Conservation (phyloP, 2,797 vertebrate species). For the Distichodus sexfasciatus region DNA sequence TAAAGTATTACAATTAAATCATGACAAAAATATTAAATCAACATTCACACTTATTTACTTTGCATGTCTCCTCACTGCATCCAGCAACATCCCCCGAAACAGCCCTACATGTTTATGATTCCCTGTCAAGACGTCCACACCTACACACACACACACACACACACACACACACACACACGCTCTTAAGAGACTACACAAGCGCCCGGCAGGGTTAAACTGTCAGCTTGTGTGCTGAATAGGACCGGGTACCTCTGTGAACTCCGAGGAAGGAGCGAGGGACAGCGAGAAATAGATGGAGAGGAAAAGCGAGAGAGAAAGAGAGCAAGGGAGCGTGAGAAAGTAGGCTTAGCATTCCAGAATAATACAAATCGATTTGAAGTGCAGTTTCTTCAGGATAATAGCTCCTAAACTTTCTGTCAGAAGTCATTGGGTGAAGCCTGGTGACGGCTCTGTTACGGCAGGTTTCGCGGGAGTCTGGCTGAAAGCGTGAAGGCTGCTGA, state of each 20-base stretch:
- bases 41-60: too few relatives aligned
- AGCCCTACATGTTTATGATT: too few relatives aligned
- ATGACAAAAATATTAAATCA: too few relatives aligned
- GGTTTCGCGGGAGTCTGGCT: constrained; percentile 4
- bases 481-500: not conserved
- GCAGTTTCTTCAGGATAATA: constrained; percentile 56
- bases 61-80: too few relatives aligned
- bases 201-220: constrained; percentile 30
- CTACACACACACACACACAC: not conserved
- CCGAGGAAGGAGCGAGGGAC: constrained; percentile 8
- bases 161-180: not conserved
- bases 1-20: too few relatives aligned
- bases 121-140: not conserved
- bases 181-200: not conserved
- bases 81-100: too few relatives aligned
- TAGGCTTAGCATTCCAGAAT: constrained; percentile 50
- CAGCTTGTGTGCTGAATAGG: not conserved
- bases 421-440: constrained; percentile 33
- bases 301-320: constrained; percentile 23
- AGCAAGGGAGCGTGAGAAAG: constrained; percentile 22
- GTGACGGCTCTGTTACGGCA: constrained; percentile 54
- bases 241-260: not conserved
- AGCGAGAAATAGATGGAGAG: constrained; percentile 16
- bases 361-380: constrained; percentile 55
- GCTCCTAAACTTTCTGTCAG: constrained; percentile 54